Evolutionary conservation across 2,113 vertebrate genomes (phyloP).

Genomic region (Chloebia gouldiae): DNA sequence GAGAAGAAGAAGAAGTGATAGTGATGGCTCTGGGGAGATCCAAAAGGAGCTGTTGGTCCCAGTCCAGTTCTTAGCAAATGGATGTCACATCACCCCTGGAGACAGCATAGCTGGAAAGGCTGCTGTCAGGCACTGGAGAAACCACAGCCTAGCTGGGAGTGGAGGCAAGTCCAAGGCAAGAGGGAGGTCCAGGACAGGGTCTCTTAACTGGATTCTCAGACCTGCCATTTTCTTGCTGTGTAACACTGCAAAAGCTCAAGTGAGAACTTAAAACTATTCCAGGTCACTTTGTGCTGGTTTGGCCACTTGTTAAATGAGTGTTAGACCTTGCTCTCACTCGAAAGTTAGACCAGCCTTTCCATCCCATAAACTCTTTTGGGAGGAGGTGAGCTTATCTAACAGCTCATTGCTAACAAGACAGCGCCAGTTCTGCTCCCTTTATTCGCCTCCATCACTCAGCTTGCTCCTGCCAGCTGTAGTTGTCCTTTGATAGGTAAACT

Average conservation of each 20-base stretch:
- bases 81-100: background rate
- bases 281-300: background rate
- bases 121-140: background rate
- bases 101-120: conserved; percentile 9
- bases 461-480: background rate
- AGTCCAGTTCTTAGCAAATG: background rate
- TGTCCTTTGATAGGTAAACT: background rate
- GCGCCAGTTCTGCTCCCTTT: background rate
- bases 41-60: conserved; percentile 10
- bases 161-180: background rate
- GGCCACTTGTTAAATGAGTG: background rate
- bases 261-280: background rate
- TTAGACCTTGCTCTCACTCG: background rate
- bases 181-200: background rate
- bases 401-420: background rate
- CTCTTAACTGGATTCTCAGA: background rate
- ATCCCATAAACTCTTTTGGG: background rate
- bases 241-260: background rate
- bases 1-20: background rate
- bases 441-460: background rate
- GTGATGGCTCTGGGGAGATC: background rate
- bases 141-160: background rate
- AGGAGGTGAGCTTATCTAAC: background rate
- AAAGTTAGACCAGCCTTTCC: background rate
- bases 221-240: background rate